phyloP scores from a whole-genome alignment of 2,113 vertebrate genomes.

The Chaetodon auriga region DNA sequence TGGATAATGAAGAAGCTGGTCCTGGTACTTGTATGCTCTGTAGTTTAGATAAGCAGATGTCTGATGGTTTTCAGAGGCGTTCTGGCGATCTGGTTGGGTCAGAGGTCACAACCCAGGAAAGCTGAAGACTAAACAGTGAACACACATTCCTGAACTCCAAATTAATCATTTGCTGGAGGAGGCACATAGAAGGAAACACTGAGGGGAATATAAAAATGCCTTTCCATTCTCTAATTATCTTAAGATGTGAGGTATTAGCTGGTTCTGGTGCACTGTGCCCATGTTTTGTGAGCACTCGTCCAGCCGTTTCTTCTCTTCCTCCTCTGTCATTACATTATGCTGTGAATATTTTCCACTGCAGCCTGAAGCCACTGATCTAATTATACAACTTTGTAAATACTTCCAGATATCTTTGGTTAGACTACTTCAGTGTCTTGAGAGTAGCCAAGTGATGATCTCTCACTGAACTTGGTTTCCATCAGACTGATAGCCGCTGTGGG shows the following conservation, averaged over 20 bases:
- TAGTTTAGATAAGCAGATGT: slow-evolving; percentile 70
- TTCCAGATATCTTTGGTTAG: slow-evolving; percentile 73
- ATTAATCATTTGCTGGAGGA: slow-evolving; percentile 52
- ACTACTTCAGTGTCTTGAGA: slow-evolving; percentile 38
- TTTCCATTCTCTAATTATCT: slow-evolving; percentile 63
- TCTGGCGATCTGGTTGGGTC: slow-evolving; percentile 61
- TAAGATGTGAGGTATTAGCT: slow-evolving; percentile 56
- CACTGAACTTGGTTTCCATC: slow-evolving; percentile 40
- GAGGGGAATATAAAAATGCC: slow-evolving; percentile 48
- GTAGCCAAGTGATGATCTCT: slow-evolving; percentile 48
- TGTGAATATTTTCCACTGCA: slow-evolving; percentile 75
- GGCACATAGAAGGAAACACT: slow-evolving; percentile 22
- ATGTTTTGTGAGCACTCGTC: slow-evolving; percentile 34
- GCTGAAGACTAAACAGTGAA: slow-evolving; percentile 68
- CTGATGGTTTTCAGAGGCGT: slow-evolving; percentile 66
- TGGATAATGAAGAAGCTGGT: slow-evolving; percentile 46
- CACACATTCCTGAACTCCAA: slow-evolving; percentile 46
- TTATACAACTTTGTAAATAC: slow-evolving; percentile 75
- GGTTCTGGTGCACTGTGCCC: slow-evolving; percentile 4
- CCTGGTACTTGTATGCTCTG: slow-evolving; percentile 20
- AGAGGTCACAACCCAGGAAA: slow-evolving; percentile 49
- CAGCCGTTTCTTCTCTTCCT: slow-evolving; percentile 52
- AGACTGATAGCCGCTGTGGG: slow-evolving; percentile 25
- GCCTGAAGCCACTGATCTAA: slow-evolving; percentile 71
- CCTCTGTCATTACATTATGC: slow-evolving; percentile 68